Evolutionary conservation across 2,797 vertebrate genomes (phyloP).

Genomic region (Glossophaga mutica): DNA sequence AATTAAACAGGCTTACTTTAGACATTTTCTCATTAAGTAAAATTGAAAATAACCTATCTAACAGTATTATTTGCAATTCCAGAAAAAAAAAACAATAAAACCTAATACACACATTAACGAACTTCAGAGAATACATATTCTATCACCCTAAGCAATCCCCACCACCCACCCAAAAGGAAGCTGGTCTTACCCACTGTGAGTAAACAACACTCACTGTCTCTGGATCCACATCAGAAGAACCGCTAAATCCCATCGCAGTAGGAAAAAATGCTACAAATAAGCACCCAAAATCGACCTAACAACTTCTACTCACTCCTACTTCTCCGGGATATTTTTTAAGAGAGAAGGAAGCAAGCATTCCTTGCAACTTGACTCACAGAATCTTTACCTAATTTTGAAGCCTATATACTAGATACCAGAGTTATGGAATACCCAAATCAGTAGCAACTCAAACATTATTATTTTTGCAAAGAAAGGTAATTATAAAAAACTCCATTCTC

Average conservation of each 20-base stretch:
- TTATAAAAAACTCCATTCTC: slow-evolving; percentile 38
- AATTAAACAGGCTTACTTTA: slow-evolving; percentile 38
- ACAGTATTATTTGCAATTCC: slow-evolving; percentile 24
- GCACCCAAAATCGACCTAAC: slow-evolving; percentile 8
- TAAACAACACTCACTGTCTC: background rate
- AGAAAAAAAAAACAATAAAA: background rate
- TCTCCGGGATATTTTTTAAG: background rate
- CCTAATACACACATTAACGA: background rate
- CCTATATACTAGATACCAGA: slow-evolving; percentile 7
- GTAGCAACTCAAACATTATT: background rate
- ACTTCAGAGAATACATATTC: slow-evolving; percentile 3
- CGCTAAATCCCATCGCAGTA: background rate
- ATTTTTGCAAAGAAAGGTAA: slow-evolving; percentile 33
- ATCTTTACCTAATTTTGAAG: slow-evolving; percentile 36
- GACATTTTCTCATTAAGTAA: slow-evolving; percentile 14
- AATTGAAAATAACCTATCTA: slow-evolving; percentile 28
- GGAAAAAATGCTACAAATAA: slow-evolving; percentile 38
- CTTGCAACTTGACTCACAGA: slow-evolving; percentile 34
- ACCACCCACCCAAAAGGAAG: background rate
- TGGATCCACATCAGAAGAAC: slow-evolving; percentile 1
- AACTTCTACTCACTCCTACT: background rate
- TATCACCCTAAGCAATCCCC: background rate
- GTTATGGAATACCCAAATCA: slow-evolving; percentile 21
- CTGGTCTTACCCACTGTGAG: background rate
- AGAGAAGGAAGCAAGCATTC: background rate